Base-by-base conservation (phyloP, 2,888 invertebrate species). In the Habrosyne pyritoides region DNA sequence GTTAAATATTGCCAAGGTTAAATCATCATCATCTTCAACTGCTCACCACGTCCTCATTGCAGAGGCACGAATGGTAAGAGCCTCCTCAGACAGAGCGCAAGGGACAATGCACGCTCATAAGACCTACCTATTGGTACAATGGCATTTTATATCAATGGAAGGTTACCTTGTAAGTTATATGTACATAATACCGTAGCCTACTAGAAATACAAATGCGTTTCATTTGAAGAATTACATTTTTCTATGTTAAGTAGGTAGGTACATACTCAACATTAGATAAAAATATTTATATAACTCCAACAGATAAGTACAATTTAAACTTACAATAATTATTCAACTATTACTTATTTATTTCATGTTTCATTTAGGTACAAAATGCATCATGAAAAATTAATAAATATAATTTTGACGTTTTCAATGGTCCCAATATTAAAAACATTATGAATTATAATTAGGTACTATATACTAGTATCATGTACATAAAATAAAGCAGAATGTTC, bases 361-460 rank as follows among this genome's bases (percentile, higher is more conserved):
- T 14, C 4, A 42, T 42, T 42, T 42, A n/a, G n/a, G n/a, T n/a
- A 36, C 36, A 36, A 36, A 36, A 36, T 14, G 36, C 12, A 42
- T 18, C 42, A 42, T 42, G 8, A 42, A 42, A 42, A 42, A 14
- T 7, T 14, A 18, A 42, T 42, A 8, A 42, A 42, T 24, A 24
- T 18, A 42, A 42, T 18, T 14, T 18, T 42, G 42, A 18, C 8
- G 18, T 18, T n/a, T 42, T 42, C 42, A 42, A 42, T 42, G 42
- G 42, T 42, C 42, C 42, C 42, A 42, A 42, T 42, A 42, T 42
- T 42, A 42, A 12, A 42, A 42, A 8, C 42, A 42, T n/a, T 33
- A 42, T 0, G 42, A 18, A 7, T 8, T 18, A 18, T n/a, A n/a
- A n/a, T n/a, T n/a, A n/a, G n/a, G n/a, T n/a, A n/a, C n/a, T n/a